Evolutionary conservation across 2,113 vertebrate species (phyloP).

Genomic region (Vanacampus margaritifer): DNA sequence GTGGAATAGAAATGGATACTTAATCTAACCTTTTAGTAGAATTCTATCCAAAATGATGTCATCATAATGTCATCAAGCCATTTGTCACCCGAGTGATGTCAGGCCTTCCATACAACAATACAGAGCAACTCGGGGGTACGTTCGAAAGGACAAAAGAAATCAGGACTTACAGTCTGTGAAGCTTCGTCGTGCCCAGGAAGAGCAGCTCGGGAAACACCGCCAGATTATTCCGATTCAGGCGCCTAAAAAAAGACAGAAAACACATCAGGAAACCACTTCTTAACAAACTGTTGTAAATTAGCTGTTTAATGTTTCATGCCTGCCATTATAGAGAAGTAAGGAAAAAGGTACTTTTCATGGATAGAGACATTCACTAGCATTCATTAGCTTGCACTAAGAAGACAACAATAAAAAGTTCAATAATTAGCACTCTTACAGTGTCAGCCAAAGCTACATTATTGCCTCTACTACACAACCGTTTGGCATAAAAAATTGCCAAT

Average conservation of each 20-base stretch:
- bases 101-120: background rate
- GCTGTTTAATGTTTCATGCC: background rate
- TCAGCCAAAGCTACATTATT: no score
- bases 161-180: conserved; percentile 95
- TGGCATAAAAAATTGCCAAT: background rate
- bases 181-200: conserved; percentile 91
- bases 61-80: background rate
- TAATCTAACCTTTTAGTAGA: background rate
- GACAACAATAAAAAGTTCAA: background rate
- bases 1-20: background rate
- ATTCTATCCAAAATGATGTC: background rate
- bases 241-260: conserved; percentile 75
- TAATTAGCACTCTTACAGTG: background rate
- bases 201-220: conserved; percentile 95
- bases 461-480: background rate
- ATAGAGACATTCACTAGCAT: background rate
- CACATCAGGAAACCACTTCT: background rate
- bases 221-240: conserved; percentile 97
- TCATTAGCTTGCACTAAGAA: background rate
- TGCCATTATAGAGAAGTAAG: background rate
- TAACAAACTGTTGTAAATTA: background rate
- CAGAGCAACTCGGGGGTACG: background rate
- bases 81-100: background rate
- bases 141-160: conserved; percentile 21
- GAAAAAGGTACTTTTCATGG: background rate